Conservation (phyloP, 2,113 vertebrate species). For the Rostratula benghalensis region DNA sequence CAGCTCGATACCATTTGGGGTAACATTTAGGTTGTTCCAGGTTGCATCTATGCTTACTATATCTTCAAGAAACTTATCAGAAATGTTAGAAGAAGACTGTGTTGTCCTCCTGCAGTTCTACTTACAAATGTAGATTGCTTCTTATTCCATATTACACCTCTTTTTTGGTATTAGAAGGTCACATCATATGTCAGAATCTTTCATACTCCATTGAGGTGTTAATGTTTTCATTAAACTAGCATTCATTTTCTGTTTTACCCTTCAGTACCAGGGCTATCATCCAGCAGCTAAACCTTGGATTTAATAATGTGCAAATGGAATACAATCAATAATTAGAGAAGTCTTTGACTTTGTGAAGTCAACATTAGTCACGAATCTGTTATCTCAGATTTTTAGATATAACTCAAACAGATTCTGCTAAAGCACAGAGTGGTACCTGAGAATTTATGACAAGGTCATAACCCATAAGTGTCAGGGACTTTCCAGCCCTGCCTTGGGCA, state of each 20-base stretch:
- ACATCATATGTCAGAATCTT: not conserved
- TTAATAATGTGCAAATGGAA: not conserved
- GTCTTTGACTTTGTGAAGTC: not conserved
- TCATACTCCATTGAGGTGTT: not conserved
- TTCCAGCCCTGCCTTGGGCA: constrained; percentile 18
- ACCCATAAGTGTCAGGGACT: not conserved
- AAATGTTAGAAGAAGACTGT: not conserved
- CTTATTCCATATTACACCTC: not conserved
- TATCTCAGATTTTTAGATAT: constrained; percentile 8
- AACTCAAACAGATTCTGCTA: constrained; percentile 13
- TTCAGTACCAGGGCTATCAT: not conserved
- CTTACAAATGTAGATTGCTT: not conserved
- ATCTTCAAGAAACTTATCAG: not conserved
- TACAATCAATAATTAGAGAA: not conserved
- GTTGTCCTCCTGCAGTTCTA: not conserved
- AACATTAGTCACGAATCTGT: constrained; percentile 9
- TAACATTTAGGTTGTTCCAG: not conserved
- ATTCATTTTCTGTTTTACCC: not conserved
- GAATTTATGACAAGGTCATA: constrained; percentile 52
- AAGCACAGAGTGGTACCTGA: constrained; percentile 7
- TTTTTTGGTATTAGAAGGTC: not conserved
- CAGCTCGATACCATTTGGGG: not conserved
- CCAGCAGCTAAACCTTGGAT: not conserved
- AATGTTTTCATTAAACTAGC: not conserved
- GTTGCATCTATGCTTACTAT: not conserved